These are phyloP conservation scores for Penaeus vannamei DNA, from an alignment of 1,140 invertebrate species.

Conservation along the genomic window DNA sequence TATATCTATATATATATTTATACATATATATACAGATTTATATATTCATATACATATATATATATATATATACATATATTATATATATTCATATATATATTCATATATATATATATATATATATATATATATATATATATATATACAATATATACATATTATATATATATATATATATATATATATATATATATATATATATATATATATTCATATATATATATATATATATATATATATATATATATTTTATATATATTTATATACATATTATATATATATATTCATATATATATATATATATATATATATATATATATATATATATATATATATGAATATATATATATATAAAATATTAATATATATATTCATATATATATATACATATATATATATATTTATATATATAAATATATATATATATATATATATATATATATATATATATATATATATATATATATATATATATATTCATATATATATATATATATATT, in stretches of 20 bases:
- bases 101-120: background rate
- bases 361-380: background rate
- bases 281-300: constrained; percentile 21
- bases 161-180: background rate
- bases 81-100: too few species aligned
- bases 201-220: background rate
- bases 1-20: background rate
- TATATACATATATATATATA: constrained; percentile 25
- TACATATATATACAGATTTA: background rate
- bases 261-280: background rate
- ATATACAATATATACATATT: background rate
- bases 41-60: background rate
- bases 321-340: constrained; percentile 13
- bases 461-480: background rate
- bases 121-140: background rate
- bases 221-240: background rate
- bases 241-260: background rate
- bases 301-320: constrained; percentile 11
- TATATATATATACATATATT: background rate
- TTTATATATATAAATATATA: background rate
- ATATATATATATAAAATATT: constrained; percentile 27
- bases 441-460: constrained; percentile 10
- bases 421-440: background rate
- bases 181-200: background rate
- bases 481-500: background rate